Evolutionary conservation across 2,797 vertebrate species (phyloP).

Genomic region (Valencia hispanica): DNA sequence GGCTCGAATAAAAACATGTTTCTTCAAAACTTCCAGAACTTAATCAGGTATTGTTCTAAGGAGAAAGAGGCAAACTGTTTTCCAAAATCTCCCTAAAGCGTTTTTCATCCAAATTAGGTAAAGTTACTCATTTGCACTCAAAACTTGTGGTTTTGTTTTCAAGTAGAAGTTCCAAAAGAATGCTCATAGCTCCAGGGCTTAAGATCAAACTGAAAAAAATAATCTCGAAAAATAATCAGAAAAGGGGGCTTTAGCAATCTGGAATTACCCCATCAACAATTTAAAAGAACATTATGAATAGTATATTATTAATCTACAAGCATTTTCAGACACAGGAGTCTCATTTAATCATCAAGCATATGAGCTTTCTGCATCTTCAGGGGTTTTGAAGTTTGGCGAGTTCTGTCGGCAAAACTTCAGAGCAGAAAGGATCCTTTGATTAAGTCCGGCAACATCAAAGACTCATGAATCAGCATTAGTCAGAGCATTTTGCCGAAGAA

Average conservation of each 20-base stretch:
- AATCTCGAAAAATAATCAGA: neutral
- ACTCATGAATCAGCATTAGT: neutral
- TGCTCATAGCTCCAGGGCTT: neutral
- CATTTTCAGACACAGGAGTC: conserved; percentile 17
- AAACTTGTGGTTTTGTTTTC: neutral
- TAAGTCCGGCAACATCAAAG: neutral
- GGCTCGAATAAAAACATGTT: neutral
- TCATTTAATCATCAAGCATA: neutral
- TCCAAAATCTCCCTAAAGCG: neutral
- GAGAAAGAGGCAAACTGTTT: neutral
- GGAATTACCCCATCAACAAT: neutral
- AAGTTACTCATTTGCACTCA: neutral
- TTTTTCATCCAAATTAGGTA: neutral
- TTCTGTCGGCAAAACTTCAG: conserved; percentile 1
- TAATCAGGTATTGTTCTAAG: neutral
- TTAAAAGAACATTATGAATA: neutral
- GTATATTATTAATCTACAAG: conserved; percentile 22
- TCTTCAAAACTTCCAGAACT: neutral
- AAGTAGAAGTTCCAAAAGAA: neutral
- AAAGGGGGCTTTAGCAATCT: neutral
- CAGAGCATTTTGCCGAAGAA: neutral
- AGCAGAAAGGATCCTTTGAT: neutral
- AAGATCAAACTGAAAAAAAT: neutral
- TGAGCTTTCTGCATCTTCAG: conserved; percentile 5
- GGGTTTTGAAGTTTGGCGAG: neutral